phyloP scores from a whole-genome alignment of 1,140 invertebrate species.

The Dreissena polymorpha region DNA sequence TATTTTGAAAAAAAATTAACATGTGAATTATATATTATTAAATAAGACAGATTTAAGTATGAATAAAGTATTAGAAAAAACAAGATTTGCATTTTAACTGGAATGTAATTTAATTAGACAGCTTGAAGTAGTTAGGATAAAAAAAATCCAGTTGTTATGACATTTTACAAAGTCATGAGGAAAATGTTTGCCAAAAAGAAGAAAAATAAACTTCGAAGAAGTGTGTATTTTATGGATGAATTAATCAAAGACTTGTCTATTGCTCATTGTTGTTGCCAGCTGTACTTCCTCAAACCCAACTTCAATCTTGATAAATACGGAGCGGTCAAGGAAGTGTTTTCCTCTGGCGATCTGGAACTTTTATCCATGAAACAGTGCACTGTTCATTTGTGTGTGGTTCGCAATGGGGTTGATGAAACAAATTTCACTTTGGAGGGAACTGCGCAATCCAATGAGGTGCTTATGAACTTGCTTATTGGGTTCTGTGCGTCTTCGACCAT shows the following conservation, averaged over 20 bases:
- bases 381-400: constrained; percentile 1
- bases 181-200: not conserved
- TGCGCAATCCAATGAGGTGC: not conserved
- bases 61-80: too few relatives aligned
- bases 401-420: not conserved
- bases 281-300: not conserved
- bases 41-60: too few relatives aligned
- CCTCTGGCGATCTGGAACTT: not conserved
- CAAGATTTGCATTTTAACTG: too few relatives aligned
- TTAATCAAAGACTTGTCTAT: not conserved
- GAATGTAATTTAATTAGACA: too few relatives aligned
- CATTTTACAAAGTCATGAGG: too few relatives aligned
- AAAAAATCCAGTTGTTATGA: too few relatives aligned
- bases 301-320: not conserved
- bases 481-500: too few relatives aligned
- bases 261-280: not conserved
- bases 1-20: too few relatives aligned
- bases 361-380: constrained; percentile 1
- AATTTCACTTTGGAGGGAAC: not conserved
- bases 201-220: not conserved
- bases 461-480: too few relatives aligned
- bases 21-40: too few relatives aligned
- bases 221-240: not conserved
- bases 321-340: constrained; percentile 1
- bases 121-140: too few relatives aligned